phyloP scores from a whole-genome alignment of 2,888 invertebrate genomes.

The Synanthedon myopaeformis region DNA sequence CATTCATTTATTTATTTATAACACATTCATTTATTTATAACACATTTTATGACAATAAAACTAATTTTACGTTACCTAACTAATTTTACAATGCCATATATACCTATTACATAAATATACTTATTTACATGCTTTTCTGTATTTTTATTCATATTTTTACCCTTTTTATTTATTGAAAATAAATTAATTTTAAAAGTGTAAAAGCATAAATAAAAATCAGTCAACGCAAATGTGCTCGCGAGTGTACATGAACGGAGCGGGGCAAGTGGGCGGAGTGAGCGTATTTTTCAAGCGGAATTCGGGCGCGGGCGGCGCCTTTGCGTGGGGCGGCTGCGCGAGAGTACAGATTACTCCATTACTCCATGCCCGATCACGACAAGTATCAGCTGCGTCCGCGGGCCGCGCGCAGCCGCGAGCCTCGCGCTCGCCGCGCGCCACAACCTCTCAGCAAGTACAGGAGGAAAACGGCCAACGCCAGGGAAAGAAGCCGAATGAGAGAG shows the following conservation, averaged over 20 bases:
- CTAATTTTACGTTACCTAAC: too few relatives aligned
- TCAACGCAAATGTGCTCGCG: conserved; percentile 6
- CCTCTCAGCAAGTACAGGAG: conserved; percentile 89
- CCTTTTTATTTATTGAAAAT: too few relatives aligned
- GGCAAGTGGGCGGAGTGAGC: conserved; percentile 55
- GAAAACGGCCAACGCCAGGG: conserved; percentile 90
- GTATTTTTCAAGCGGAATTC: conserved; percentile 55
- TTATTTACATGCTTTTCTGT: too few relatives aligned
- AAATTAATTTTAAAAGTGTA: too few relatives aligned
- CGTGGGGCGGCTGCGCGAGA: conserved; percentile 4
- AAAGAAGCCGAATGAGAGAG: conserved; percentile 88
- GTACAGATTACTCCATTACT: conserved; percentile 29
- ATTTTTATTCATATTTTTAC: too few relatives aligned
- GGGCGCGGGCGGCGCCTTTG: conserved; percentile 33
- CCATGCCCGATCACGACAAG: conserved; percentile 68
- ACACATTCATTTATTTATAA: too few relatives aligned
- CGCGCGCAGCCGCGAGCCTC: conserved; percentile 59
- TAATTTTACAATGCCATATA: too few relatives aligned
- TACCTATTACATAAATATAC: too few relatives aligned
- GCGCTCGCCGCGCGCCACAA: conserved; percentile 74
- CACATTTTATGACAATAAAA: too few relatives aligned
- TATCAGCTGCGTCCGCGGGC: conserved; percentile 67
- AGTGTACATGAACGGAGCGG: conserved; percentile 60
- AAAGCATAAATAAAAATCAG: conserved; percentile 2
- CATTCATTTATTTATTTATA: too few relatives aligned